Percentiles rank a stretch among this genome's conserved stretches.
Evolutionary conservation across 2,113 vertebrate species (phyloP).

Genomic region (Aspidoscelis tigris): DNA sequence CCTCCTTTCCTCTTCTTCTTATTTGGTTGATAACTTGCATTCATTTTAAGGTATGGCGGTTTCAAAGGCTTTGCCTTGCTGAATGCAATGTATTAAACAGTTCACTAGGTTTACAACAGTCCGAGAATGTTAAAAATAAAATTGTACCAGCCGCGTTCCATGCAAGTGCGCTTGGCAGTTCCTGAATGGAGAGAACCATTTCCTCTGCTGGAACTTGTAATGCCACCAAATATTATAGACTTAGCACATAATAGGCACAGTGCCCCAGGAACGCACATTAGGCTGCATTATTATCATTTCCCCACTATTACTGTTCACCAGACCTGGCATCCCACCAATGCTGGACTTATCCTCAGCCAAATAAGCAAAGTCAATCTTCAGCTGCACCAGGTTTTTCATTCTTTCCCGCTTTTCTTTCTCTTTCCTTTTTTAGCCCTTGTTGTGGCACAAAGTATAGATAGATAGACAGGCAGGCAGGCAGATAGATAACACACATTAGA

Average conservation of each 20-base stretch:
- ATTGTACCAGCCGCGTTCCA: slow-evolving; percentile 45
- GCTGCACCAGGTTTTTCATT: slow-evolving; percentile 12
- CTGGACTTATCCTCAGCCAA: slow-evolving; percentile 19
- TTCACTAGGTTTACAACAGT: slow-evolving; percentile 66
- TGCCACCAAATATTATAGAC: slow-evolving; percentile 41
- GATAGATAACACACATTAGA: too few relatives aligned
- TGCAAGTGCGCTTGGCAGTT: slow-evolving; percentile 41
- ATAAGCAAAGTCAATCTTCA: slow-evolving; percentile 20
- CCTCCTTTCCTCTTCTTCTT: not conserved
- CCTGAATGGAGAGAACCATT: slow-evolving; percentile 58
- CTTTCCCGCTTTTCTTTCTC: too few relatives aligned
- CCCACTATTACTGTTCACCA: slow-evolving; percentile 34
- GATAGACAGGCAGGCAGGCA: too few relatives aligned
- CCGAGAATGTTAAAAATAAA: slow-evolving; percentile 66
- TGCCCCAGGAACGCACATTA: slow-evolving; percentile 47
- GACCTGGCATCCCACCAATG: slow-evolving; percentile 32
- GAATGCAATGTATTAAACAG: slow-evolving; percentile 67
- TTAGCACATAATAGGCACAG: slow-evolving; percentile 15
- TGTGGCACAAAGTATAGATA: not conserved
- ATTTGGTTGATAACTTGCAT: slow-evolving; percentile 48
- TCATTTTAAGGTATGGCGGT: slow-evolving; percentile 60
- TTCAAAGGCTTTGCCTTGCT: slow-evolving; percentile 47
- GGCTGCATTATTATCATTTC: slow-evolving; percentile 43
- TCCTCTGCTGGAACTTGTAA: slow-evolving; percentile 55
- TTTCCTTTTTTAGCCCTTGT: too few relatives aligned